These are phyloP conservation scores for Crioceris asparagi DNA, from an alignment of 2,888 invertebrate genomes.

Conservation along the genomic window DNA sequence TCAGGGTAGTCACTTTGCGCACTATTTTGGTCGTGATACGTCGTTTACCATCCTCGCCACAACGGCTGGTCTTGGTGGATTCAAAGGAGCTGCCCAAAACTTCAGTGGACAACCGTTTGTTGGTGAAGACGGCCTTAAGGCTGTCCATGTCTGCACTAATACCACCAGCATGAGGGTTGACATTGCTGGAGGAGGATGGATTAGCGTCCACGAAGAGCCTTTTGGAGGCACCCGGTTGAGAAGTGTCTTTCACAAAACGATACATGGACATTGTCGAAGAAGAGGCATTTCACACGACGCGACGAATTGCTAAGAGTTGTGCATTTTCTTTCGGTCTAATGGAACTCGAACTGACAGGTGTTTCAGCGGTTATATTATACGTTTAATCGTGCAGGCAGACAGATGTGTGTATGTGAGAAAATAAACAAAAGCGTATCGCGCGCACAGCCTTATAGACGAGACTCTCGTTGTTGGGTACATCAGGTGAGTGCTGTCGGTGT, in stretches of 20 bases:
- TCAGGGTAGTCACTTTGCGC: conserved; percentile 78
- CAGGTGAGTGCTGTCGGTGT: conserved; percentile 35
- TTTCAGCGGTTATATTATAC: too few species aligned
- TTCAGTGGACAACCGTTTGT: conserved; percentile 73
- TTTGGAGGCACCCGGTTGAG: conserved; percentile 39
- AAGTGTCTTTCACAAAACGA: conserved; percentile 63
- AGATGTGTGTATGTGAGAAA: too few species aligned
- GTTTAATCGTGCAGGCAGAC: too few species aligned
- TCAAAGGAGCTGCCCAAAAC: conserved; percentile 76
- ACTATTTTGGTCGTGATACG: conserved; percentile 80
- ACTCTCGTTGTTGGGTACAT: too few species aligned
- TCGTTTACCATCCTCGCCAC: conserved; percentile 66
- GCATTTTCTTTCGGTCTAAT: too few species aligned
- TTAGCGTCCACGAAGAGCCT: conserved; percentile 70
- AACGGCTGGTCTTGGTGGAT: conserved; percentile 72
- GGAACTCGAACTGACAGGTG: too few species aligned
- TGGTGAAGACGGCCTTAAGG: conserved; percentile 70
- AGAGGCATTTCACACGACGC: too few species aligned
- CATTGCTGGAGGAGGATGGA: conserved; percentile 23
- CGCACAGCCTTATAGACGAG: too few species aligned
- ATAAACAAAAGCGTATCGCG: too few species aligned
- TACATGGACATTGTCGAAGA: too few species aligned
- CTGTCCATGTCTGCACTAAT: conserved; percentile 33
- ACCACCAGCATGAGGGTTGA: conserved; percentile 15
- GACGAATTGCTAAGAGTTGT: too few species aligned